These are phyloP conservation scores for Mamestra brassicae DNA, from an alignment of 2,888 invertebrate genomes.

Conservation along the genomic window DNA sequence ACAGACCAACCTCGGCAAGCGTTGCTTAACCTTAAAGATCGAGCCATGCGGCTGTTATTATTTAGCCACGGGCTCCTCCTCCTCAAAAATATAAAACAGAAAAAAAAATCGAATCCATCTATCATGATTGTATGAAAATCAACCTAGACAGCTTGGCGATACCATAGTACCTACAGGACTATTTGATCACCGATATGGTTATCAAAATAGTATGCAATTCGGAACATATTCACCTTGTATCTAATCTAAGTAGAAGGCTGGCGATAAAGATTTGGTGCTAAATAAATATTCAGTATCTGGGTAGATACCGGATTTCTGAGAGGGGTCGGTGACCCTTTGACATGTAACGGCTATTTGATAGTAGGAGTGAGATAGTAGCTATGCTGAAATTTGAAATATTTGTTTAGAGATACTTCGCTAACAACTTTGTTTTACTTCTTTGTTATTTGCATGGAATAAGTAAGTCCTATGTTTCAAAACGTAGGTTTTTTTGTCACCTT, in stretches of 20 bases:
- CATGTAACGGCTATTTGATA: slow-evolving; percentile 23
- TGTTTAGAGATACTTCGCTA: too few species aligned
- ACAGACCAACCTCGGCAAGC: too few species aligned
- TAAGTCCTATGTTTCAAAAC: too few species aligned
- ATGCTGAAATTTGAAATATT: background rate
- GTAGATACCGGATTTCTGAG: slow-evolving; percentile 24
- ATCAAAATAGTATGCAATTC: slow-evolving; percentile 42
- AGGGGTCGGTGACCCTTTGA: slow-evolving; percentile 45
- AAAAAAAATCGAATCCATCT: too few species aligned
- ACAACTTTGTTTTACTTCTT: too few species aligned
- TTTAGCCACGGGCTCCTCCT: too few species aligned
- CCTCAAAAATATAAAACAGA: too few species aligned
- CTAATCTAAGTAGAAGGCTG: slow-evolving; percentile 52
- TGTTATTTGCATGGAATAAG: too few species aligned
- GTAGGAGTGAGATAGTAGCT: slow-evolving; percentile 23
- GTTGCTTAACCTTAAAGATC: too few species aligned
- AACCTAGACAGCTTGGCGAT: slow-evolving; percentile 51
- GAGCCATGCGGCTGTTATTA: too few species aligned
- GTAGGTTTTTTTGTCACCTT: too few species aligned
- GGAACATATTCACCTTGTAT: slow-evolving; percentile 40
- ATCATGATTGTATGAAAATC: too few species aligned
- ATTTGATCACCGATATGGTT: slow-evolving; percentile 30
- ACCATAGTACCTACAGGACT: slow-evolving; percentile 13
- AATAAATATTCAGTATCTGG: slow-evolving; percentile 54
- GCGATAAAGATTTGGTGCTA: slow-evolving; percentile 57